Base-by-base conservation (phyloP, 2,113 vertebrate species). In the Synodontis membranacea region DNA sequence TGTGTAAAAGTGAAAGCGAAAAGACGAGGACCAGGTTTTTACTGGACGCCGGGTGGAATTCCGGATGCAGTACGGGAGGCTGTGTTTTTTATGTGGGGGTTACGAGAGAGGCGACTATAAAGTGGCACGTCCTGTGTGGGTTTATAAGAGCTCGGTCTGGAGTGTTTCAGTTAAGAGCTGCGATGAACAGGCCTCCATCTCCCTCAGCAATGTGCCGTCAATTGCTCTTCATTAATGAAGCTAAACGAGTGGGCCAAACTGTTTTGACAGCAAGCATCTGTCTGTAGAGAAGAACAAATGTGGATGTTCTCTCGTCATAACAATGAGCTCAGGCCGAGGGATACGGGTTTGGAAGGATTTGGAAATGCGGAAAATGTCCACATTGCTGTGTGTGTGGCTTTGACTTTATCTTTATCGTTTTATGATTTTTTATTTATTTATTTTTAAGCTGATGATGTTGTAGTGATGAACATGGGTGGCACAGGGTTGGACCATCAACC, bases 211-310 rank as follows among this genome's bases (percentile, higher is more conserved):
- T 28, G 39, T 70, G 21, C 34, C 68, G 52, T 52, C 86, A 34
- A 78, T 72, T 74, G 42, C 64, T 48, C 70, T 60, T 85, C 83
- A 87, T 90, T 94, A 94, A 94, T 93, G 90, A 92, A 94, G 93
- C 92, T 90, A 94, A 93, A 95, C 70, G 93, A 93, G 90, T 64
- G 56, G 72, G 44, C 92, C 90, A 88, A 93, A 94, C 92, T 90
- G 86, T 91, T 91, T 42, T 93, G 94, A 94, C 93, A 94, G 94
- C 92, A 0, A 39, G 90, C 94, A 93, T 95, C 94, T 94, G 94
- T 94, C 93, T 91, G 92, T 68, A 58, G 5, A 4, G 14, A 42
- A 5, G 64, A 72, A 52, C 56, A 39, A 60, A 81, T 72, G 64
- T 12, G 25, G 37, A 56, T 42, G 80, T 74, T 54, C n/a, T 48